These are phyloP conservation scores for Drosophila bifasciata DNA, from an alignment of 1,140 invertebrate genomes.

Conservation along the genomic window DNA sequence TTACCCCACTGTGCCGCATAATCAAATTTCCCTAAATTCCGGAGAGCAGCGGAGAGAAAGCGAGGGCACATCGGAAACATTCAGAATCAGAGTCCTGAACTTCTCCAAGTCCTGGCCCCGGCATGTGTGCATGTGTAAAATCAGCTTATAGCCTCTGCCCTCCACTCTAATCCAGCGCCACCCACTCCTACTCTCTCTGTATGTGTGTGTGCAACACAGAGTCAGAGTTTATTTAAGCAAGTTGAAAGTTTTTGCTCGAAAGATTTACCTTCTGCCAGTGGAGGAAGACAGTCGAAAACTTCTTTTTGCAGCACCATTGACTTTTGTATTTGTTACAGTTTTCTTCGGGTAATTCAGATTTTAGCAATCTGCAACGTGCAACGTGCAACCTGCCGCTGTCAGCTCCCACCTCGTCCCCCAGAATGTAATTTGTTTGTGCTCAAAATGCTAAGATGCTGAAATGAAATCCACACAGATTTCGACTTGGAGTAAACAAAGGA, in stretches of 20 bases:
- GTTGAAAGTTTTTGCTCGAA: constrained; percentile 76
- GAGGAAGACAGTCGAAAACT: constrained; percentile 76
- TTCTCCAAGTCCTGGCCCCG: constrained; percentile 50
- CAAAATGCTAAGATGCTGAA: constrained; percentile 62
- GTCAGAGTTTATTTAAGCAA: constrained; percentile 76
- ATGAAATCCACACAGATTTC: constrained; percentile 68
- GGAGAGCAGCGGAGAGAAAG: constrained; percentile 18
- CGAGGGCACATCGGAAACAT: constrained; percentile 54
- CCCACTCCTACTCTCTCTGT: constrained; percentile 24
- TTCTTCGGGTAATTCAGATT: constrained; percentile 62
- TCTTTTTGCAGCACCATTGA: constrained; percentile 81
- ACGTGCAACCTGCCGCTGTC: constrained; percentile 49
- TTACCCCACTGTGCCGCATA: constrained; percentile 59
- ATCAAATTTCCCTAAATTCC: constrained; percentile 77
- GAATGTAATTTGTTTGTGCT: constrained; percentile 69
- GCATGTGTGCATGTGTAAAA: constrained; percentile 71
- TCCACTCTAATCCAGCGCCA: background rate
- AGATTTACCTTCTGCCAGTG: constrained; percentile 76
- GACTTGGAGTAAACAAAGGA: constrained; percentile 58
- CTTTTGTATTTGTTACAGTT: constrained; percentile 82
- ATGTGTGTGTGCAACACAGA: constrained; percentile 25
- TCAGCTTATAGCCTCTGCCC: constrained; percentile 60
- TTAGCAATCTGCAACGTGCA: constrained; percentile 52
- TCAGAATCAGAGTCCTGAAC: constrained; percentile 51
- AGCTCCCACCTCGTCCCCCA: constrained; percentile 16